Base-by-base conservation (phyloP, 2,113 vertebrate species). In the Notothenia rossii region DNA sequence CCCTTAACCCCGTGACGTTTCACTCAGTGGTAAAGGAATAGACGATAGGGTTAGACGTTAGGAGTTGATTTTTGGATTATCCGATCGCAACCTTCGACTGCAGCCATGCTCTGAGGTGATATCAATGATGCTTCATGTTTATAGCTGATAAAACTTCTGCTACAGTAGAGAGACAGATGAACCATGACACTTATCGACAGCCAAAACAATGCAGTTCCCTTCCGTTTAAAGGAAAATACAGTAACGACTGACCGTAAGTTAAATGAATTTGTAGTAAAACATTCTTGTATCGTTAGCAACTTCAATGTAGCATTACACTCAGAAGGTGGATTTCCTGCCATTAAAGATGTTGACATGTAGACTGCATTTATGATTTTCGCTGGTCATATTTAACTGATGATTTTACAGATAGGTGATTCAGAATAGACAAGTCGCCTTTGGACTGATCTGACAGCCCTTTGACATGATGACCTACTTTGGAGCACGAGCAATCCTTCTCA, bases 401-500 rank as follows among this genome's bases (percentile, higher is more conserved):
- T 72, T 76, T 14, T 40, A 10, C 14, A 1, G 20, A 50, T 56
- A 9, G 3, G 22, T 60, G 33, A 70, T 54, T 76, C 1, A 5
- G 25, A 67, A 2, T 20, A 60, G 15, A 7, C 56, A 33, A 12
- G 43, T 70, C 25, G 7, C 15, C 74, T 58, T 15, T 20, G 73
- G n/a, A 68, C 70, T 33, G 46, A 77, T 58, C 64, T 64, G 68
- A 56, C 40, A 46, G 51, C 46, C 3, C 2, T 51, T 13, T 40
- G 13, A 15, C 20, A 54, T 22, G 9, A 82, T 46, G 63, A 46
- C 33, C 60, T 84, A 83, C 22, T 79, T 91, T 18, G 86, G 79
- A 63, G 79, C 83, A 1, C 92, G 87, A 77, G 50, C 60, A 9
- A 40, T 85, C 45, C 74, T 94, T 3, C 72, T 91, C 25, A 87